These are phyloP conservation scores for Numida meleagris DNA, from an alignment of 2,113 vertebrate species.

Conservation along the genomic window DNA sequence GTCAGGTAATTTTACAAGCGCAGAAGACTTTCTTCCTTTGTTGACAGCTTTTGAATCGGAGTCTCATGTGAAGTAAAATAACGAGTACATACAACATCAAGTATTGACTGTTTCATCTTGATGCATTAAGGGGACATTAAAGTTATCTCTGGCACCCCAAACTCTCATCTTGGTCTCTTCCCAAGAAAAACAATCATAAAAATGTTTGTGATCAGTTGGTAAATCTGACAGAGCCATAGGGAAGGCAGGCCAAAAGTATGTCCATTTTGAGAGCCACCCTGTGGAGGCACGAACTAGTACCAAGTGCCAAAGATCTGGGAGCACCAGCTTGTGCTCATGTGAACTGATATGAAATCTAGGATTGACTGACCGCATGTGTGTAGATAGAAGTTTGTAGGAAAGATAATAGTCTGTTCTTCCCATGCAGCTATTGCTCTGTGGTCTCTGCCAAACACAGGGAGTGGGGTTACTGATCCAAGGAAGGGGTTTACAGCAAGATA, in stretches of 20 bases:
- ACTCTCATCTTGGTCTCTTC: neutral
- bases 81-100: neutral
- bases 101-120: neutral
- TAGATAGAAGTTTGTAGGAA: neutral
- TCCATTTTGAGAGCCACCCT: neutral
- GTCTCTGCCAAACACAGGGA: neutral
- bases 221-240: neutral
- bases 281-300: neutral
- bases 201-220: neutral
- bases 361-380: rapidly evolving
- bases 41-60: neutral
- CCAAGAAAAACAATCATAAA: neutral
- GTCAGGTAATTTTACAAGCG: neutral
- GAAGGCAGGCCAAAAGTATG: neutral
- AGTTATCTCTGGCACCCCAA: neutral
- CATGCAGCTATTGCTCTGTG: rapidly evolving
- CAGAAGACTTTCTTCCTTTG: neutral
- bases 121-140: neutral
- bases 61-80: neutral
- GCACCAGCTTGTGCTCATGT: neutral
- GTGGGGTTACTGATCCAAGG: neutral
- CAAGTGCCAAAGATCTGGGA: neutral
- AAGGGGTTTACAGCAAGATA: neutral
- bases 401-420: neutral
- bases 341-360: neutral